Evolutionary conservation across 2,797 vertebrate species (phyloP).

Genomic region (Xerus rutilus): DNA sequence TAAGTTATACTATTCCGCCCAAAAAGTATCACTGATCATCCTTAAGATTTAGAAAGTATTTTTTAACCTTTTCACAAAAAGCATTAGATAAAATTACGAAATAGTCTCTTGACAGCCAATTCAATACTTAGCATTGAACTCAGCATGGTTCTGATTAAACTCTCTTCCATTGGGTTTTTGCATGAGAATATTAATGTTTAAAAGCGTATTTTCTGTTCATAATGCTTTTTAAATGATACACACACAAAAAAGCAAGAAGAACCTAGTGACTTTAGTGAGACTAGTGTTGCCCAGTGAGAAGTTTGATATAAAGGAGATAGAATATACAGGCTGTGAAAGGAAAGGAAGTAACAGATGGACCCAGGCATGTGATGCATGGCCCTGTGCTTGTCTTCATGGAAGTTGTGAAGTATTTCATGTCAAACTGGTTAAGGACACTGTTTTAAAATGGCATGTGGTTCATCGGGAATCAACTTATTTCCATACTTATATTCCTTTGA

Average conservation of each 20-base stretch:
- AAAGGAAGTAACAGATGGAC: background rate
- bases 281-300: background rate
- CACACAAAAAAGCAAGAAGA: background rate
- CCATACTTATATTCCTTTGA: slow-evolving; percentile 54
- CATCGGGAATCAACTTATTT: slow-evolving; percentile 70
- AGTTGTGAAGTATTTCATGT: background rate
- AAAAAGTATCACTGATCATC: slow-evolving; percentile 49
- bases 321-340: background rate
- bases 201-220: slow-evolving; percentile 63
- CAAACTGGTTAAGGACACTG: background rate
- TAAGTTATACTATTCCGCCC: background rate
- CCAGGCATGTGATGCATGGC: rapidly evolving
- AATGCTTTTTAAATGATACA: slow-evolving; percentile 36
- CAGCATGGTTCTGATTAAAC: slow-evolving; percentile 27
- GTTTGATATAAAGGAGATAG: background rate
- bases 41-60: slow-evolving; percentile 29
- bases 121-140: slow-evolving; percentile 59
- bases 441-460: slow-evolving; percentile 68
- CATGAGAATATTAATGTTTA: slow-evolving; percentile 24
- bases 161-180: slow-evolving; percentile 21
- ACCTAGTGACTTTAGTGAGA: background rate
- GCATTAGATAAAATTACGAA: slow-evolving; percentile 58
- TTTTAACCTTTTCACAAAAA: slow-evolving; percentile 43
- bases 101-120: slow-evolving; percentile 48
- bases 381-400: background rate